Base-by-base conservation (phyloP, 2,888 invertebrate genomes). In the Chydorus sphaericus region DNA sequence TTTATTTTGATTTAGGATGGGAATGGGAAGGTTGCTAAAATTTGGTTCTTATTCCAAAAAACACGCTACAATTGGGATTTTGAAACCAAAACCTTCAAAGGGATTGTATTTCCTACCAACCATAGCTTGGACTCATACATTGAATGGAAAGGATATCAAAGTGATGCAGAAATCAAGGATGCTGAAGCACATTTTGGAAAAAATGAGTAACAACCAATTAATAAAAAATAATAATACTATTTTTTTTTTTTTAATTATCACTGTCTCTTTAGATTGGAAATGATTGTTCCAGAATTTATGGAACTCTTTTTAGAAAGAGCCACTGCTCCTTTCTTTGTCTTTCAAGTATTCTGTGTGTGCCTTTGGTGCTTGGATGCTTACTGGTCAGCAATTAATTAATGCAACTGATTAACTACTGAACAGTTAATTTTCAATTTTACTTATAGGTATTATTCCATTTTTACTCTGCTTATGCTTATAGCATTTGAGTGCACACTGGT, bases 321-420 rank as follows among this genome's bases (percentile, higher is more conserved):
- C 1, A 96, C 97, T 0, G 97, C 98, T 0, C 98, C 98, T 2
- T 99, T 99, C 72, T 99, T 99, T 71, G 96, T 99, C 5, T 99
- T 99, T 71, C 98, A 99, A 84, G 91, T 98, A 57, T 97, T 99
- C 69, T 98, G 97, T 67, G 97, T 98, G 48, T 89, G 85, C 11
- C 75, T 99, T 3, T 99, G 98, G 98, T 99, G 98, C 72, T 75
- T 99, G 62, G 98, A 99, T 68, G 94, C 94, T 68, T 97, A 94
- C 71, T 94, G 94, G 94, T 89, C 26, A 14, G 28, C n/a, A n/a
- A n/a, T n/a, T 36, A 28, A 11, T 36, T 11, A 7, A 30, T 26
- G 26, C n/a, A 8, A 4, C 60, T 59, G 1, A n/a, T 52, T 50
- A 10, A 3, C 11, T 16, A 30, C 6, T 10, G n/a, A 23, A 36